Conservation (phyloP, 2,113 vertebrate species). For the Corythoichthys intestinalis region DNA sequence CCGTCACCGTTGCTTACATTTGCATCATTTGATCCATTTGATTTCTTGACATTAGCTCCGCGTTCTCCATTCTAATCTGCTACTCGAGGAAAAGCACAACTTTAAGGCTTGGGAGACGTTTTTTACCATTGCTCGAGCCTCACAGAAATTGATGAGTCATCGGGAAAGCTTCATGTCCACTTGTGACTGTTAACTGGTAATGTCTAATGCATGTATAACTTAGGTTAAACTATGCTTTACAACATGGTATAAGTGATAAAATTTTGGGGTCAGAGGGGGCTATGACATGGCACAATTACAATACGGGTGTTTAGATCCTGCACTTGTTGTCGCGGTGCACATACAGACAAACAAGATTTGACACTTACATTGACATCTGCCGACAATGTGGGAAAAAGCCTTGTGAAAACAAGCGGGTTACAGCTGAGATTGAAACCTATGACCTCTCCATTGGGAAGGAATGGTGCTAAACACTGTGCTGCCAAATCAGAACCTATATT, state of each 20-base stretch:
- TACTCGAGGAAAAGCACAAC: not conserved
- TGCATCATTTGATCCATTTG: constrained; percentile 31
- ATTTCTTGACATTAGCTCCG: constrained; percentile 8
- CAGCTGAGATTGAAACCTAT: not conserved
- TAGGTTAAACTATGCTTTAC: not conserved
- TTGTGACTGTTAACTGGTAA: not conserved
- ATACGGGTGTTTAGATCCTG: too few species aligned
- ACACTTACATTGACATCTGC: not conserved
- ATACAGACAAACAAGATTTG: not conserved
- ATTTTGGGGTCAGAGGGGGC: too few species aligned
- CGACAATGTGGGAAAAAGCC: not conserved
- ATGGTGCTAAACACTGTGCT: not conserved
- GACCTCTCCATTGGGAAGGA: not conserved
- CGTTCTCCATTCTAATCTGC: constrained; percentile 4
- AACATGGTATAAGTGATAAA: not conserved
- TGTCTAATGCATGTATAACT: too few species aligned
- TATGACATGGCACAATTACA: not conserved
- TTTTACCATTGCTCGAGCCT: not conserved
- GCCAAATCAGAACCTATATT: not conserved
- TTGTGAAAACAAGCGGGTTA: too few species aligned
- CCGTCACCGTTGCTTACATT: constrained; percentile 25
- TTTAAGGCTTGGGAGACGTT: not conserved
- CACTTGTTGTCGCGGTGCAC: not conserved
- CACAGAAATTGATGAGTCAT: not conserved
- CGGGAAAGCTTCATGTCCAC: not conserved